Percentiles rank a stretch among this genome's conserved stretches.
These are phyloP conservation scores for Penaeus chinensis DNA, from an alignment of 1,140 invertebrate genomes.

Conservation along the genomic window DNA sequence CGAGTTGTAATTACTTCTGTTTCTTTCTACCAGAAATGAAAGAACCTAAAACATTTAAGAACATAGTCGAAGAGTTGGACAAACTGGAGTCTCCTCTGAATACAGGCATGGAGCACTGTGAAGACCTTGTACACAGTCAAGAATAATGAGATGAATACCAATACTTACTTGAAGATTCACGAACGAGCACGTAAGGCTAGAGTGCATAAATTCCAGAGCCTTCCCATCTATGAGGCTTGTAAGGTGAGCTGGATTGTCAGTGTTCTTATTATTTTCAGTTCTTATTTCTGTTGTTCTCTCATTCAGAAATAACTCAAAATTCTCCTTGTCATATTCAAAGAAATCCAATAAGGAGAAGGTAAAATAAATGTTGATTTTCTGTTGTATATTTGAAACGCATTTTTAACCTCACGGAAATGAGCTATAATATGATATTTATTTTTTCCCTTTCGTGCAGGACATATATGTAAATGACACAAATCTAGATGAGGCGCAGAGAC, in stretches of 20 bases:
- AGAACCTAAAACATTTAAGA: constrained; percentile 75
- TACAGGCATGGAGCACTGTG: constrained; percentile 85
- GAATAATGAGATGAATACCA: constrained; percentile 81
- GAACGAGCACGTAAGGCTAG: constrained; percentile 77
- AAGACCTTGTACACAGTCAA: constrained; percentile 86
- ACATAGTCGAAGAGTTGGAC: constrained; percentile 84
- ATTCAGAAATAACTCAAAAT: no score
- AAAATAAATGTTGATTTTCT: no score
- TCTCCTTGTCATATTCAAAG: no score
- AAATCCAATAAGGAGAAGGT: no score
- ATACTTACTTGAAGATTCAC: constrained; percentile 80
- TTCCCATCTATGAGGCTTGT: constrained; percentile 77
- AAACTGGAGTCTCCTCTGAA: constrained; percentile 78
- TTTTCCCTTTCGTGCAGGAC: constrained; percentile 65
- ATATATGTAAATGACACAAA: constrained; percentile 66
- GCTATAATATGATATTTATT: neutral
- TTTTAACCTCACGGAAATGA: neutral
- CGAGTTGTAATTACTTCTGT: neutral
- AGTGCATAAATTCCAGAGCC: constrained; percentile 76
- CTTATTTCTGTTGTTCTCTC: neutral
- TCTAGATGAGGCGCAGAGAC: constrained; percentile 67
- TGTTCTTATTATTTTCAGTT: neutral
- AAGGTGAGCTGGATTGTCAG: constrained; percentile 68
- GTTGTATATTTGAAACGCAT: no score
- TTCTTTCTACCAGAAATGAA: constrained; percentile 38